Base-by-base conservation (phyloP, 2,888 invertebrate species). In the Tetragonula carbonaria region DNA sequence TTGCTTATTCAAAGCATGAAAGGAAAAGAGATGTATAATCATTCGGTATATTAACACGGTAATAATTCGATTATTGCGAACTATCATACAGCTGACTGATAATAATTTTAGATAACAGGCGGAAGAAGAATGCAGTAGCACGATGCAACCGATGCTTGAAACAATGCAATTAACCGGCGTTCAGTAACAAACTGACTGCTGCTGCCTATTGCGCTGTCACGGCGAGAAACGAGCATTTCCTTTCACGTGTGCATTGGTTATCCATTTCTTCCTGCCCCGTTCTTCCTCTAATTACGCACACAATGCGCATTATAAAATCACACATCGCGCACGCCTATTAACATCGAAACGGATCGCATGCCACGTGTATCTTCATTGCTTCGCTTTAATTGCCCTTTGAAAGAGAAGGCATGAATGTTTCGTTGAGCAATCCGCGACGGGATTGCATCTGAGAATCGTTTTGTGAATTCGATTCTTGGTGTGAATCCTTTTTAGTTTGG, bases 161-260 rank as follows among this genome's bases (percentile, higher is more conserved):
- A 87, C 81, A 63, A 70, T 75, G 65, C 77, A 87, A 91, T 91
- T 91, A 91, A 80, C 84, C 72, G 83, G 72, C 78, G 85, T 85
- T 85, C 88, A 88, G 86, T 90, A 90, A 87, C 91, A 91, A 90
- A 90, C 91, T 28, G 28, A 90, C 91, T 28, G 28, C 28, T 90
- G 91, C 90, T 91, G 81, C 87, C 45, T 78, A 80, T 86, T 75
- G 76, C 65, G 76, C 82, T 86, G 87, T 88, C 87, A 74, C 75
- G 84, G 76, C 81, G 74, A 85, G 81, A 62, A 90, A 87, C 86
- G 82, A 87, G 78, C 84, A 81, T 88, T 89, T 91, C 90, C 90
- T 89, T 87, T 84, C 84, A 80, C 83, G 78, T 84, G 83, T 75
- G 67, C 74, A 76, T 80, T 57, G 65, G 65, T 65, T 79, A 76